Percentiles rank a stretch among this genome's conserved stretches.
Evolutionary conservation across 92 coral and sea anemone species (phyloP).

Genomic region (Phymanthus crucifer): DNA sequence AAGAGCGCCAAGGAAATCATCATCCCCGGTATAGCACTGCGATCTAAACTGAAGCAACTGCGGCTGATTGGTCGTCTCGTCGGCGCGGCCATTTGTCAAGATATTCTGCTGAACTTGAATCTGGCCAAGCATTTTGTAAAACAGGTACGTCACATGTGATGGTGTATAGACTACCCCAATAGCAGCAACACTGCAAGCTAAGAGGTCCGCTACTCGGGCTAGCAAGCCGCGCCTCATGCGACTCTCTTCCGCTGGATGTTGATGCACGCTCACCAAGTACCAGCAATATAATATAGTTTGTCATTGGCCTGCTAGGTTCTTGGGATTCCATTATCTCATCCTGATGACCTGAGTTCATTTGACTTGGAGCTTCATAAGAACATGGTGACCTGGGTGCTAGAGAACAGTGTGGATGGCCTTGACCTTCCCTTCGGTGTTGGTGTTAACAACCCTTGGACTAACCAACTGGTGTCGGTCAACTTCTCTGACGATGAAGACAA

Average conservation of each 20-base stretch:
- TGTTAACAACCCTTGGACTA: constrained; percentile 86
- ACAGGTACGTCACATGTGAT: constrained; percentile 61
- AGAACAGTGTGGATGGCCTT: constrained; percentile 75
- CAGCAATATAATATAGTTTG: background rate
- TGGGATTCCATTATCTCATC: constrained; percentile 83
- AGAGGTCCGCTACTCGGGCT: no score
- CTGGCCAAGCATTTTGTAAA: constrained; percentile 91
- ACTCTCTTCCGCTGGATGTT: no score
- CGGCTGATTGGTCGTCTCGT: constrained; percentile 81
- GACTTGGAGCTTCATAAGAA: constrained; percentile 81
- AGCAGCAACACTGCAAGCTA: no score
- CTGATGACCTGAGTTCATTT: constrained; percentile 90
- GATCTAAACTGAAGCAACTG: constrained; percentile 75
- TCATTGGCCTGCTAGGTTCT: constrained; percentile 64
- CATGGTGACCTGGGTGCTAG: constrained; percentile 74
- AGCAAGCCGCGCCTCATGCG: no score
- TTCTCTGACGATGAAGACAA: constrained; percentile 65
- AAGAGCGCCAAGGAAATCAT: constrained; percentile 2
- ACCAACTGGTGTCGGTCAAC: constrained; percentile 58
- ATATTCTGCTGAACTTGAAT: constrained; percentile 68
- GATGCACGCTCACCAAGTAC: no score
- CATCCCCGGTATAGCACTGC: constrained; percentile 44
- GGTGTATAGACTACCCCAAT: no score
- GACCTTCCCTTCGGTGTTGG: constrained; percentile 77
- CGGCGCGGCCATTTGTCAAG: constrained; percentile 84